A percentile compares a stretch with the other conserved stretches of the same genome.
Conservation (phyloP, 2,888 invertebrate genomes). For the Erynnis tages region DNA sequence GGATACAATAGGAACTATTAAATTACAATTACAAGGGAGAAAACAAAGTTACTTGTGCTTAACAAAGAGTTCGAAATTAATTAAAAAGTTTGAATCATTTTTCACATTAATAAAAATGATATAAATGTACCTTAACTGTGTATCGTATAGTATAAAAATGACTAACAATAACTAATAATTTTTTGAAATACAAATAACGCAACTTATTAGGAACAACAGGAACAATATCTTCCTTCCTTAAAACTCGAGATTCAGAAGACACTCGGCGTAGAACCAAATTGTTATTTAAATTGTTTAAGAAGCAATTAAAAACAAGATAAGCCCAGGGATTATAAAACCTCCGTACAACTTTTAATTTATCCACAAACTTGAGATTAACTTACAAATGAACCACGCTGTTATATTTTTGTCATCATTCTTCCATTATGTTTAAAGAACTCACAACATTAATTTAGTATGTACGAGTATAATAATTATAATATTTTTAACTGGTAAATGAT, state of each 20-base stretch:
- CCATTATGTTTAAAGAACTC: not conserved
- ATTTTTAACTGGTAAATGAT: too few species aligned
- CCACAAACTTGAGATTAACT: slow-evolving; percentile 22
- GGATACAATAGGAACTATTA: too few species aligned
- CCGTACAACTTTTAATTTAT: slow-evolving; percentile 24
- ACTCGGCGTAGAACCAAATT: slow-evolving; percentile 17
- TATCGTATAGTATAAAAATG: too few species aligned
- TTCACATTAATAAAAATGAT: too few species aligned
- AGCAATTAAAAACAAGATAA: slow-evolving; percentile 29
- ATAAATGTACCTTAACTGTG: too few species aligned
- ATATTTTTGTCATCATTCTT: slow-evolving; percentile 6
- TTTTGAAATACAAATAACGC: not conserved
- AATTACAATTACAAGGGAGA: too few species aligned
- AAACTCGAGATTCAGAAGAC: slow-evolving; percentile 14
- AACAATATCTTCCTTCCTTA: slow-evolving; percentile 1
- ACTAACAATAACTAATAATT: too few species aligned
- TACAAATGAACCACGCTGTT: slow-evolving; percentile 21
- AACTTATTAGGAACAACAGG: slow-evolving; percentile 16
- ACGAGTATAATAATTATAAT: too few species aligned
- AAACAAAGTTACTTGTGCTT: too few species aligned
- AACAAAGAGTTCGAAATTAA: too few species aligned
- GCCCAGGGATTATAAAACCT: slow-evolving; percentile 24
- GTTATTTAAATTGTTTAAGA: slow-evolving; percentile 28
- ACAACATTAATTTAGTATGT: too few species aligned
- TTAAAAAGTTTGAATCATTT: not conserved